Evolutionary conservation across 2,888 invertebrate genomes (phyloP), one percentile per base, ranked within the genome.

Genomic region (Drosophila affinis): DNA sequence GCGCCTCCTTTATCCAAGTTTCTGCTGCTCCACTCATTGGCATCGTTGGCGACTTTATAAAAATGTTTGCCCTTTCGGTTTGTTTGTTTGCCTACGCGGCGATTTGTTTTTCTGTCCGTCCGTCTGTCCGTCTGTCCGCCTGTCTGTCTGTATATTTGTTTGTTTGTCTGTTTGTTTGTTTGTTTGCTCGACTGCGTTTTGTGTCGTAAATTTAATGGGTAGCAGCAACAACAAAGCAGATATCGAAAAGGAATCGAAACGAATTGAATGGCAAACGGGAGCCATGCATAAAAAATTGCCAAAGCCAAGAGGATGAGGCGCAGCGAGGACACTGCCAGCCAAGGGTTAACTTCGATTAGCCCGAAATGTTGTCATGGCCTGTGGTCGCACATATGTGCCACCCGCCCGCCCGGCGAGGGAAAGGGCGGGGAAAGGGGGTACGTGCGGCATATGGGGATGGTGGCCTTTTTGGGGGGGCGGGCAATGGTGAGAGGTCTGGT

Each of bases 271-370:
- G 85, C 78, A 79, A 81, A 77, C 78, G 83, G 86, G 88, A 83
- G 79, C 88, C 85, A 88, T 77, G 86, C 79, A 88, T 81, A 84
- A 88, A 87, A 84, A 87, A 88, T 88, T 87, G 87, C 64, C 79
- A 84, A 84, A 79, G 84, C 75, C 87, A 54, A 47, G 47, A 21
- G 39, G 14, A 56, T 2, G 57, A 6, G 60, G 58, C 60, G 29
- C 14, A 58, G 55, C 17, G 14, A 34, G 27, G 34, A 34, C 34
- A 44, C 47, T 44, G 57, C 27, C 72, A 81, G 75, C 87, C 82
- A 85, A 84, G 88, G 87, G 88, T 87, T 88, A 88, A 84, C 81
- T 85, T 85, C 85, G 85, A 85, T 85, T 85, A 88, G 85, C 85
- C 87, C 82, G 65, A 83, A 87, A 88, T 88, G 84, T 88, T 88